Evolutionary conservation across 2,113 vertebrate species (phyloP), one percentile per base, ranked within the genome.

Genomic region (Phocoena sinus): DNA sequence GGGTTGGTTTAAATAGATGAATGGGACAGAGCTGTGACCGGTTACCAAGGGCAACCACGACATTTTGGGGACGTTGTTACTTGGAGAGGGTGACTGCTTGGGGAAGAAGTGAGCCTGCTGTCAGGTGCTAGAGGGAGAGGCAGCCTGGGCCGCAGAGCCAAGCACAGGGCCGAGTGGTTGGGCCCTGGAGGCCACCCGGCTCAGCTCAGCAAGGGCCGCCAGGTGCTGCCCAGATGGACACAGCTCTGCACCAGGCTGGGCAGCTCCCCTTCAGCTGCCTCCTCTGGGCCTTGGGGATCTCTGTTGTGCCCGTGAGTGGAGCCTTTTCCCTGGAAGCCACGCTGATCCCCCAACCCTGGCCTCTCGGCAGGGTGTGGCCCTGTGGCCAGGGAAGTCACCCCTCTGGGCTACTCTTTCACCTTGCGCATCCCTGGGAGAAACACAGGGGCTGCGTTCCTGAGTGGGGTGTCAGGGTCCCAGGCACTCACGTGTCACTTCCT

Each of bases 201-300:
- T 36, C 9, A 0, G 4, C 9, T 6, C 14, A 0, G 9, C 21
- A 1, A 44, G 36, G 17, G 3, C 5, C 0, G 5, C 14, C 89
- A 0, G 23, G 38, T 8, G 3, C 20, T 18, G 73, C 8, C 9
- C 62, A 11, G 12, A 3, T 0, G 33, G 58, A 26, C 0, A 0
- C 1, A 0, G 9, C 8, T 62, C 44, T 20, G 25, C 5, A 28
- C 5, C 15, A 2, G 23, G 33, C 50, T 5, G 18, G n/a, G 36
- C 33, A 26, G 5, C 23, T 13, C 31, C 5, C 18, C 17, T 11
- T 13, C 33, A 6, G 33, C 8, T 31, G 65, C 67, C 15, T 53
- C n/a, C 41, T 68, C 74, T 4, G n/a, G 33, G 36, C 53, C 14
- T 2, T 0, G 7, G 36, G 5, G 18, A 5, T 0, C 17, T 36